phyloP scores from a whole-genome alignment of 2,113 vertebrate genomes.

The Nansenia antarctica region DNA sequence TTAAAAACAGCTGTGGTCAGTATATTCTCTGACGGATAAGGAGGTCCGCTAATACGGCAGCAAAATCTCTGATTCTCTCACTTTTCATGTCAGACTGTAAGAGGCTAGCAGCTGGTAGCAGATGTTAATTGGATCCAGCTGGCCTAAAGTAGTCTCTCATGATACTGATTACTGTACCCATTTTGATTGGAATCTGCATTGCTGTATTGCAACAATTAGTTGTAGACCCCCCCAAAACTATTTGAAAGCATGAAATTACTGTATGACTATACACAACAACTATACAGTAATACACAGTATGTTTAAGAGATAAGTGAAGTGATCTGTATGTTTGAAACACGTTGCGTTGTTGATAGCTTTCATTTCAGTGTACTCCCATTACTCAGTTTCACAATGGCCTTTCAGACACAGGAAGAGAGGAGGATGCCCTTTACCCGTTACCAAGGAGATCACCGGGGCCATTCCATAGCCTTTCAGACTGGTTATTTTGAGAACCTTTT shows the following conservation, averaged over 20 bases:
- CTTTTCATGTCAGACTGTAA: neutral
- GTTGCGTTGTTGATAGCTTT: neutral
- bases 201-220: too few relatives aligned
- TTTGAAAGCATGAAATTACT: too few relatives aligned
- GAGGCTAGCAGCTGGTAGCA: neutral
- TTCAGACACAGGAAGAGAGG: neutral
- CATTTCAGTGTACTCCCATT: too few relatives aligned
- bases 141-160: neutral
- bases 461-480: neutral
- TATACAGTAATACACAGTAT: too few relatives aligned
- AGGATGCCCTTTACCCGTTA: conserved; percentile 1
- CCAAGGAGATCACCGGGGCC: neutral
- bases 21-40: neutral
- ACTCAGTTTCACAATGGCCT: neutral
- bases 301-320: neutral
- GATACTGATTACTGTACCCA: neutral
- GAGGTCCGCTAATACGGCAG: neutral
- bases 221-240: too few relatives aligned
- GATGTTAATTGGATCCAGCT: neutral
- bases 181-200: too few relatives aligned
- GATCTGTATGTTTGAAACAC: neutral
- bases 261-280: too few relatives aligned
- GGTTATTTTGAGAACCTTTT: neutral
- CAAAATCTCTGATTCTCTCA: neutral
- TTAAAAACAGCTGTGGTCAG: neutral